These are phyloP conservation scores for Chirona hameri DNA, from an alignment of 2,888 invertebrate species.

Conservation along the genomic window DNA sequence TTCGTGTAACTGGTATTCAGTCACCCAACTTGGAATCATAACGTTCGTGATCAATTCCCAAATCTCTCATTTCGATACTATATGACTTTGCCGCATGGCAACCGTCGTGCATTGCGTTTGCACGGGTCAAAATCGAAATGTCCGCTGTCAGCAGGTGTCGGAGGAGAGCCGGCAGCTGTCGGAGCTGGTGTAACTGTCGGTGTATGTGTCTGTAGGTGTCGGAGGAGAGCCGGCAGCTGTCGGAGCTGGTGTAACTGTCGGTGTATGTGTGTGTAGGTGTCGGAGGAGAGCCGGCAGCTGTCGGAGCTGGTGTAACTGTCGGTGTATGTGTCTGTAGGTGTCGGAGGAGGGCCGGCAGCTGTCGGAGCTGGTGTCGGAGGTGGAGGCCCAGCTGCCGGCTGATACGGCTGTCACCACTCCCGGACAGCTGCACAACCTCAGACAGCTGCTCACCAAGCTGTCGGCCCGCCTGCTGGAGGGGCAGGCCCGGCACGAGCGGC, in stretches of 20 bases:
- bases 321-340: neutral
- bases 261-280: neutral
- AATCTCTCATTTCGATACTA: too few species aligned
- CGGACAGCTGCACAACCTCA: conserved; percentile 1
- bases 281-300: neutral
- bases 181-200: neutral
- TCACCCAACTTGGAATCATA: too few species aligned
- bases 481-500: neutral
- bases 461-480: neutral
- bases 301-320: neutral
- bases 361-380: neutral
- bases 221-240: neutral
- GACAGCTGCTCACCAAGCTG: neutral
- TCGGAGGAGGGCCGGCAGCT: neutral
- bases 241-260: neutral
- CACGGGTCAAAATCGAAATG: too few species aligned
- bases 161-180: neutral
- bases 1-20: too few species aligned
- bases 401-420: neutral
- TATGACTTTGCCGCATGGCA: too few species aligned
- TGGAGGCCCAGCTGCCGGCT: conserved; percentile 1
- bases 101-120: too few species aligned
- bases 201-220: neutral
- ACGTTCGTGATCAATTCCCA: too few species aligned
- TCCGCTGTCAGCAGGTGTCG: neutral